Conservation (phyloP, 2,888 invertebrate species). For the Lamellibrachia satsuma region DNA sequence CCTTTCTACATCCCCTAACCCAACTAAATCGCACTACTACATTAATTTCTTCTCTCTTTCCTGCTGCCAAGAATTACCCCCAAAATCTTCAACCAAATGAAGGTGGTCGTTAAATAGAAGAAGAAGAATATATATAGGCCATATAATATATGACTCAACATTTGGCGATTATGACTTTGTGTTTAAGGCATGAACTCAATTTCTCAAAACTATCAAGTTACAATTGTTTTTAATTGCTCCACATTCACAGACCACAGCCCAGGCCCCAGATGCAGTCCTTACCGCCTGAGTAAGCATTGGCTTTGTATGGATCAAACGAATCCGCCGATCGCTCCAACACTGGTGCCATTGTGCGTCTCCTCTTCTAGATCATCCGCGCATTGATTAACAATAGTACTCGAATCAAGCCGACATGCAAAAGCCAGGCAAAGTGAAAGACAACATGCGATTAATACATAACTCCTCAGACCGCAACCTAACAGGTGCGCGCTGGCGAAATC, state of each 20-base stretch:
- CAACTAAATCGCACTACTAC: too few species aligned
- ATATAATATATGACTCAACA: too few species aligned
- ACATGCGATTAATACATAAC: neutral
- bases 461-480: neutral
- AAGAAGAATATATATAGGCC: too few species aligned
- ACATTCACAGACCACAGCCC: neutral
- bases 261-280: slow-evolving; percentile 33
- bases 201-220: too few species aligned
- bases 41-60: too few species aligned
- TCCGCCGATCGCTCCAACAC: neutral
- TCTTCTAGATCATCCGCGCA: slow-evolving; percentile 6
- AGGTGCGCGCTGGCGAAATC: neutral
- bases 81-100: too few species aligned
- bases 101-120: too few species aligned
- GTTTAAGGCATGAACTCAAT: too few species aligned
- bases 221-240: too few species aligned
- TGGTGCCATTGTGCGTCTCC: neutral
- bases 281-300: slow-evolving; percentile 54
- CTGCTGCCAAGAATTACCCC: too few species aligned
- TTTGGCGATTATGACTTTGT: too few species aligned
- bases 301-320: slow-evolving; percentile 48
- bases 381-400: neutral
- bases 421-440: neutral
- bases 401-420: neutral
- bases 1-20: too few species aligned